Conservation (phyloP, 2,113 vertebrate species). For the Pedionomus torquatus region DNA sequence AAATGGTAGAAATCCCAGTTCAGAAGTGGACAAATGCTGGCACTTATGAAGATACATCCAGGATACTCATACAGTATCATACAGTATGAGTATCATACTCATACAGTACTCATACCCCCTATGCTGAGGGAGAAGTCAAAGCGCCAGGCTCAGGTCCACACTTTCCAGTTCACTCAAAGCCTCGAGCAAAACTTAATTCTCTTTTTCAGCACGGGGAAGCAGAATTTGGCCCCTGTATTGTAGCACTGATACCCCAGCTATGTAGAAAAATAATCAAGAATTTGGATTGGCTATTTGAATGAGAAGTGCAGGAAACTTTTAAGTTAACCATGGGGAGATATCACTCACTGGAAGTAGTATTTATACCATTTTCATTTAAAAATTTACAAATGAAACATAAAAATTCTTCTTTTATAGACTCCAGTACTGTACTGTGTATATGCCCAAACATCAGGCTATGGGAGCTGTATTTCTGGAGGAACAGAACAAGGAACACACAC, state of each 20-base stretch:
- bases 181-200: background rate
- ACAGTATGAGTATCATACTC: no score
- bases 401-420: background rate
- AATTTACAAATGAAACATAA: background rate
- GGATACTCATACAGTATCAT: background rate
- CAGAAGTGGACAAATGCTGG: background rate
- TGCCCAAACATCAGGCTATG: no score
- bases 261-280: background rate
- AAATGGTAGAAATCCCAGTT: background rate
- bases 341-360: background rate
- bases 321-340: background rate
- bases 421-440: background rate
- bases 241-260: background rate
- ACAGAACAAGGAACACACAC: no score
- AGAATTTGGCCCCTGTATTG: background rate
- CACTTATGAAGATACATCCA: background rate
- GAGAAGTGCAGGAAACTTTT: background rate
- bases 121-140: background rate
- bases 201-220: background rate
- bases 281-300: background rate
- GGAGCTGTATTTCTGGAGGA: background rate
- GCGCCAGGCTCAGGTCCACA: background rate
- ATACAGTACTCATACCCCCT: no score
- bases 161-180: background rate
- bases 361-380: background rate